These are phyloP conservation scores for Apodemus agrarius DNA, from an alignment of 2,797 vertebrate genomes.

Conservation along the genomic window DNA sequence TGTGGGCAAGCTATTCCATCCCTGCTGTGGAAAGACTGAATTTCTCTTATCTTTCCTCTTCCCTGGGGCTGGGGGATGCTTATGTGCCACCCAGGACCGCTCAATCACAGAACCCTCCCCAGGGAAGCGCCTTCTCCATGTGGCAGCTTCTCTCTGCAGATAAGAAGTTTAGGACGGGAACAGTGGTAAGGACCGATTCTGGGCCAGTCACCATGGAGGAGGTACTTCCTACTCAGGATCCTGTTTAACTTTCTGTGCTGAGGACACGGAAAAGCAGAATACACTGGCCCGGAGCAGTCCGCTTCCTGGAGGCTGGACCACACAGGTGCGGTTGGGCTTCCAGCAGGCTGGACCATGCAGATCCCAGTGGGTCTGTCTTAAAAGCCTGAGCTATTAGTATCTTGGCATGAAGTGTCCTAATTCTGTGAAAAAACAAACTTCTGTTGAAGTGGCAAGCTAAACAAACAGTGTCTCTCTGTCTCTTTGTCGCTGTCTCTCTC, in stretches of 20 bases:
- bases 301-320: background rate
- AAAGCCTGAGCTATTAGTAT: background rate
- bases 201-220: background rate
- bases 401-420: fast-evolving
- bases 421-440: background rate
- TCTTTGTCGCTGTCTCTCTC: background rate
- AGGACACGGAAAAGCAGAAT: background rate
- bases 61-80: background rate
- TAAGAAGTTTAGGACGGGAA: background rate
- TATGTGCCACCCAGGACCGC: no score
- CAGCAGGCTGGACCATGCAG: background rate
- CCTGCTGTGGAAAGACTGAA: background rate
- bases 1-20: background rate
- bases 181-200: background rate
- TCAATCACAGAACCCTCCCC: background rate
- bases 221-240: background rate
- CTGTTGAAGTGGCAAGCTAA: background rate
- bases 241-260: background rate
- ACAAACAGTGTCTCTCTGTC: no score
- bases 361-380: background rate
- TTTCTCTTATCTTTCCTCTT: background rate
- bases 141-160: background rate
- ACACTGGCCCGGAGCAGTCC: background rate
- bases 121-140: fast-evolving
- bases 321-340: background rate